phyloP scores from a whole-genome alignment of 1,140 invertebrate genomes.

The Acyrthosiphon pisum region DNA sequence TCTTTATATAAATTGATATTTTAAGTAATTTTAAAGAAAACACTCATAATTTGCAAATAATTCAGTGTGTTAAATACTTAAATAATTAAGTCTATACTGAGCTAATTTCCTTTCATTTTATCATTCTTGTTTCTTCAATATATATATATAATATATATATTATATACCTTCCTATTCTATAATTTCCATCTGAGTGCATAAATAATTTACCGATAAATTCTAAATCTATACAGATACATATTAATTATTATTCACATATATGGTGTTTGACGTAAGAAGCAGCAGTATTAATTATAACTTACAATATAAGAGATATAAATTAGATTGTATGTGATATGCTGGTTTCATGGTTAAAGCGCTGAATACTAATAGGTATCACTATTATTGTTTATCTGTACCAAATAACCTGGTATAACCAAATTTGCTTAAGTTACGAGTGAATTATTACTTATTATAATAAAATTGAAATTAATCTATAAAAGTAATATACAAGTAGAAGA shows the following conservation, averaged over 20 bases:
- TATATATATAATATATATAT: too few species aligned
- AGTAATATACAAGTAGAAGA: background rate
- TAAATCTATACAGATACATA: background rate
- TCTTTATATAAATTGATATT: too few species aligned
- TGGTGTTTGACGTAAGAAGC: background rate
- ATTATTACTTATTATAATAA: background rate
- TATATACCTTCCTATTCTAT: background rate
- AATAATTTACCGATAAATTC: background rate
- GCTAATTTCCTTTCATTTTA: background rate
- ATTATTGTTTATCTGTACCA: background rate
- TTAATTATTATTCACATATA: background rate
- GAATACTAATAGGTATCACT: background rate
- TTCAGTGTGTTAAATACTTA: too few species aligned
- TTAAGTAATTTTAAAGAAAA: too few species aligned
- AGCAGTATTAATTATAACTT: background rate
- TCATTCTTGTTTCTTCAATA: background rate
- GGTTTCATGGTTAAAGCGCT: background rate
- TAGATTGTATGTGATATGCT: background rate
- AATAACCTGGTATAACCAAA: too few species aligned
- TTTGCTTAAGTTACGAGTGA: background rate
- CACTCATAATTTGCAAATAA: too few species aligned
- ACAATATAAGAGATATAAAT: background rate
- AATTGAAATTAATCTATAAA: background rate
- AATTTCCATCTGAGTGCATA: background rate
- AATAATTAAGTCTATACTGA: too few species aligned